These are phyloP conservation scores for Cottus gobio DNA, from an alignment of 2,113 vertebrate genomes.

Conservation along the genomic window DNA sequence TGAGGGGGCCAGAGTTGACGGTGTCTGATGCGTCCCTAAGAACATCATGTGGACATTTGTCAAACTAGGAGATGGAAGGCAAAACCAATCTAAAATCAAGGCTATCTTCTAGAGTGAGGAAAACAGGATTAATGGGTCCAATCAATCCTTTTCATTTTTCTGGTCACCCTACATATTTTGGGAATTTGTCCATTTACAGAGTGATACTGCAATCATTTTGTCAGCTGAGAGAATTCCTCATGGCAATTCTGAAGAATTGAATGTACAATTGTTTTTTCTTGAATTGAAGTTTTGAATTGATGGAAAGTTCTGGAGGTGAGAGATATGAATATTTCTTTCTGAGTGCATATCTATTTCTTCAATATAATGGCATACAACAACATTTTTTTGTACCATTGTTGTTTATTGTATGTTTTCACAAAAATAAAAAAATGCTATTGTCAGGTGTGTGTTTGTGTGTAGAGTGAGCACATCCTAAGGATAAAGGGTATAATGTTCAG, in stretches of 20 bases:
- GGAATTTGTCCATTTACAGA: neutral
- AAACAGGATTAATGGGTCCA: neutral
- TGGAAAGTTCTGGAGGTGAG: neutral
- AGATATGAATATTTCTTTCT: neutral
- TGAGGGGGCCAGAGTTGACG: neutral
- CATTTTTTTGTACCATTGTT: neutral
- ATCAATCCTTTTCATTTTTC: neutral
- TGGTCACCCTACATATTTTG: neutral
- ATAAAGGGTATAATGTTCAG: conserved; percentile 74
- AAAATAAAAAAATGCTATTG: conserved; percentile 10
- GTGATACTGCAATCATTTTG: neutral
- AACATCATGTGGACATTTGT: neutral
- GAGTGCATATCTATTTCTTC: neutral
- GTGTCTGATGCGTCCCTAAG: neutral
- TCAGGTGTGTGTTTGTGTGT: conserved; percentile 48
- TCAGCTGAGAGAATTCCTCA: neutral
- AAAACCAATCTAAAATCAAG: neutral
- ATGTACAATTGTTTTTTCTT: neutral
- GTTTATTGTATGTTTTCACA: conserved; percentile 30
- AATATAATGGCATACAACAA: neutral
- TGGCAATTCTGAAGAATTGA: neutral
- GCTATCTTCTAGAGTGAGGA: neutral
- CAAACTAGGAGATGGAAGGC: neutral
- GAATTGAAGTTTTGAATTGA: neutral
- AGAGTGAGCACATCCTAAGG: conserved; percentile 49